A percentile compares a stretch with the other conserved stretches of the same genome.
Conservation (phyloP, 2,797 vertebrate genomes). For the Kryptolebias ocellatus region DNA sequence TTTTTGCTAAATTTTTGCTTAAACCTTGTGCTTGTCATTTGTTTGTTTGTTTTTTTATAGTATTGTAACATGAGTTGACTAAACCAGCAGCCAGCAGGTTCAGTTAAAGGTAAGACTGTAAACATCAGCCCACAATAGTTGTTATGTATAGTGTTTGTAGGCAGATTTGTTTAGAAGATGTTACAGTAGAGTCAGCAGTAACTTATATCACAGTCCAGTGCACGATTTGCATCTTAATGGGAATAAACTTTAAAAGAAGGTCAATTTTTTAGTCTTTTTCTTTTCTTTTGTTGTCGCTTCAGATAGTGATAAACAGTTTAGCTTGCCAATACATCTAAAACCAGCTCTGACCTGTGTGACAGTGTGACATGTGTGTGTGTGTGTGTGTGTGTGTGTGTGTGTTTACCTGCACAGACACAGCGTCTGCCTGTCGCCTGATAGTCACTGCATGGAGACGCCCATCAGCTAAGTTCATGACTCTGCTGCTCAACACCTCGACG, state of each 20-base stretch:
- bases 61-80: too few species aligned
- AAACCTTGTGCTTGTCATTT: too few species aligned
- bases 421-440: conserved; percentile 84
- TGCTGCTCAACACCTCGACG: conserved; percentile 83
- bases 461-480: conserved; percentile 84
- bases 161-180: neutral
- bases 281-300: neutral
- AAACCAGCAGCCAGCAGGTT: neutral
- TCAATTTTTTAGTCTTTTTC: neutral
- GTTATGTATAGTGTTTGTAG: neutral
- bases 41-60: too few species aligned
- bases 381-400: conserved; percentile 7
- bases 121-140: too few species aligned
- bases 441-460: conserved; percentile 86
- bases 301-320: neutral
- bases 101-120: neutral
- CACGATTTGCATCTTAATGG: neutral
- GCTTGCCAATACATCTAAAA: neutral
- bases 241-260: neutral
- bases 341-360: neutral
- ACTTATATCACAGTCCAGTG: conserved; percentile 6
- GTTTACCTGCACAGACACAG: conserved; percentile 76
- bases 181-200: neutral
- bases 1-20: too few species aligned
- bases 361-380: neutral